Percentiles rank a stretch among this genome's conserved stretches.
Conservation (phyloP, 2,113 vertebrate genomes). For the Gavia stellata region DNA sequence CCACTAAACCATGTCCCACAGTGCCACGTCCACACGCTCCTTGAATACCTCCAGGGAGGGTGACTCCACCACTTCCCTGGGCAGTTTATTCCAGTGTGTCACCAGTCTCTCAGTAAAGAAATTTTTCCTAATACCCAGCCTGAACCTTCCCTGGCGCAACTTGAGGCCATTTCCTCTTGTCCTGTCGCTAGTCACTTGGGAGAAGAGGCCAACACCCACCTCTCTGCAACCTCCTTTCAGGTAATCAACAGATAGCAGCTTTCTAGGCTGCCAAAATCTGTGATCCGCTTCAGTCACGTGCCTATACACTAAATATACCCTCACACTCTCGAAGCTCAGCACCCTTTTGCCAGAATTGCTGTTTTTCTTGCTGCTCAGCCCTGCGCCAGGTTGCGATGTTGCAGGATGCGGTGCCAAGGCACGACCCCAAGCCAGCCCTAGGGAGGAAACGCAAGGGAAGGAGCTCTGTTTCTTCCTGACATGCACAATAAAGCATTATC, state of each 20-base stretch:
- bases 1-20: too few species aligned
- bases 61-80: too few species aligned
- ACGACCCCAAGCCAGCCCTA: neutral
- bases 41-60: too few species aligned
- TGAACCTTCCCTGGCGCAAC: too few species aligned
- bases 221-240: too few species aligned
- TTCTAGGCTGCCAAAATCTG: neutral
- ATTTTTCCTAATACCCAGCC: too few species aligned
- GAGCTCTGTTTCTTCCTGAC: neutral
- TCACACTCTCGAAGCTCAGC: neutral
- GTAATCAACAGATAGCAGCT: neutral
- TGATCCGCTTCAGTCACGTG: accelerated
- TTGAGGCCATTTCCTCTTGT: too few species aligned
- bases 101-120: too few species aligned
- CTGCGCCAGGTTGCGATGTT: neutral
- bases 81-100: too few species aligned
- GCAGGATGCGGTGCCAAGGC: neutral
- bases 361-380: neutral
- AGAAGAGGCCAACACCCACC: too few species aligned
- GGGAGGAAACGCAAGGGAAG: neutral
- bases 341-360: neutral
- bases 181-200: too few species aligned
- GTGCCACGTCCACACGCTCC: too few species aligned
- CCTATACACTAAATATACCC: neutral
- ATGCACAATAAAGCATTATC: accelerated